A percentile compares a stretch with the other conserved stretches of the same genome.
Conservation (phyloP, 2,113 vertebrate species). For the Cebidichthys violaceus region DNA sequence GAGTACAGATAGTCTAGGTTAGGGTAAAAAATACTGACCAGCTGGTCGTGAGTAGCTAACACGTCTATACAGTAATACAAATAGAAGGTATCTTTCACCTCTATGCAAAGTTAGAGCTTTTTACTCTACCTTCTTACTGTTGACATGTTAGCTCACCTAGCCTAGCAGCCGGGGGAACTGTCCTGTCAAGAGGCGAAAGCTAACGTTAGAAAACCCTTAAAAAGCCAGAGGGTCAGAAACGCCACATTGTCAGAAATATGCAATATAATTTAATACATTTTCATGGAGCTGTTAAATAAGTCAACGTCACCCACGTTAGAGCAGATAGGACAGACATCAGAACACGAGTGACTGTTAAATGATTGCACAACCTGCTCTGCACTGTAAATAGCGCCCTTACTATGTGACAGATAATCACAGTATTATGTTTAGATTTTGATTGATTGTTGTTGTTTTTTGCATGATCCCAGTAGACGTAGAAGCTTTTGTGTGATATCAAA, state of each 20-base stretch:
- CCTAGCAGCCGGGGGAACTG: constrained; percentile 23
- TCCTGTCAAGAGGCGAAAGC: background rate
- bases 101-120: background rate
- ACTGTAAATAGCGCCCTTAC: background rate
- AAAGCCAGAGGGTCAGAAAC: constrained; percentile 26
- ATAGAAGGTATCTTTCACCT: background rate
- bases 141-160: constrained; percentile 48
- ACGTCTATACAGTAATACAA: background rate
- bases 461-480: background rate
- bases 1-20: background rate
- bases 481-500: background rate
- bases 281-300: background rate
- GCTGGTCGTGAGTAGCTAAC: constrained; percentile 5
- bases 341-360: background rate
- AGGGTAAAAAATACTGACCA: background rate
- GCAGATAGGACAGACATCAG: background rate
- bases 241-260: constrained; percentile 1
- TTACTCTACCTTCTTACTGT: constrained; percentile 11
- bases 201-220: background rate
- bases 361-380: constrained; percentile 22
- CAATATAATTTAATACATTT: background rate
- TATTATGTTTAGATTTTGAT: constrained; percentile 13
- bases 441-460: constrained; percentile 17
- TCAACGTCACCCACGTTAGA: background rate
- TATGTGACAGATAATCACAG: background rate